Evolutionary conservation across 2,113 vertebrate species (phyloP), one percentile per base, ranked within the genome.

Genomic region (Rattus rattus): DNA sequence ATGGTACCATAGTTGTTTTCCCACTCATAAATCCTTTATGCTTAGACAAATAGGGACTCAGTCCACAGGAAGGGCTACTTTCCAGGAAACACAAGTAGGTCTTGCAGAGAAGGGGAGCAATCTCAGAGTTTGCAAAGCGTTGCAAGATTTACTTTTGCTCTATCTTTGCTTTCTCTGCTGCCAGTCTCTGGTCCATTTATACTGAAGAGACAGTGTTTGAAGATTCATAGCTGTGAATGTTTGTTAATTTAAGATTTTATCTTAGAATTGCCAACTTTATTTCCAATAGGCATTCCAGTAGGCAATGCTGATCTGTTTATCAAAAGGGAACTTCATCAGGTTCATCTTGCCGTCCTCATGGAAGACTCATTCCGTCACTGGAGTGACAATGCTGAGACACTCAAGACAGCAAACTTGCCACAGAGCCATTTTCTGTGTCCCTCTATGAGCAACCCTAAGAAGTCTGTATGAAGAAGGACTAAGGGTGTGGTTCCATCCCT

Each of bases 201-300:
- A 11, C 43, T 54, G 63, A 94, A 70, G 47, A 87, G 69, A 88
- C 14, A 52, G 70, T 43, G 8, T 63, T 36, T 61, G n/a, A 91
- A 52, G 67, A 70, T n/a, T 72, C 26, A 10, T 70, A 72, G 73
- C 36, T 95, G 12, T 69, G 69, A 81, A 86, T 63, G 20, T 30
- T 76, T 94, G 87, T 70, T 76, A 8, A 4, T 85, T 91, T 67
- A 52, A 67, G 13, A 14, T 26, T 96, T 76, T 56, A 77, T 77
- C 36, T 76, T 95, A n/a, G 39, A 89, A 36, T 87, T 33, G 63
- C 95, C 89, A 83, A 28, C 80, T 95, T 93, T 89, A 43, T 95
- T 92, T 81, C 65, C 67, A 79, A 39, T 39, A 52, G 81, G 75
- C 65, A n/a, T 92, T 85, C 65, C 67, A 79, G 49, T 39, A 52